phyloP scores from a whole-genome alignment of 2,888 invertebrate genomes.

The Apamea anceps region DNA sequence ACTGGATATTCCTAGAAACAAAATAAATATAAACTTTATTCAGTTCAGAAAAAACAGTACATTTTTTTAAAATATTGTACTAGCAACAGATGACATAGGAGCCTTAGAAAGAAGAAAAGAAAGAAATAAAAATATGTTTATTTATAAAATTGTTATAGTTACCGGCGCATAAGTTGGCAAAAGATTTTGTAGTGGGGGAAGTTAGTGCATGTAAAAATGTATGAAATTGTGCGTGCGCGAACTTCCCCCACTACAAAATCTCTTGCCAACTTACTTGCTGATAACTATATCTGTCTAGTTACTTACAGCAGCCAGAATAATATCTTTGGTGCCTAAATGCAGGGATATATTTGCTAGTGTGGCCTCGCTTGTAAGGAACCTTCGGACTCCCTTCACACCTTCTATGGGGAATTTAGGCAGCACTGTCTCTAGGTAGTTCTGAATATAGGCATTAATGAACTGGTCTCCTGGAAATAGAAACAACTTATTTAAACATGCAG shows the following conservation, averaged over 20 bases:
- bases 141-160: no score
- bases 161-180: no score
- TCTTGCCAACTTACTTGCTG: no score
- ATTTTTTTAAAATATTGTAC: no score
- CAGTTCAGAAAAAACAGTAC: no score
- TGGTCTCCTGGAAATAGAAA: constrained; percentile 86
- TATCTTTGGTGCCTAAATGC: constrained; percentile 95
- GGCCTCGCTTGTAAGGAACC: constrained; percentile 92
- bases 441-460: constrained; percentile 92
- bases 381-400: constrained; percentile 92
- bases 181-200: no score
- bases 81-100: no score
- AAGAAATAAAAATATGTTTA: no score
- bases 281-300: neutral
- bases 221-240: no score
- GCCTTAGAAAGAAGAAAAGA: no score
- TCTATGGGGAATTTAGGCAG: constrained; percentile 94
- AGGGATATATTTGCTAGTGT: constrained; percentile 93
- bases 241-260: no score
- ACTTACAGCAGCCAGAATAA: constrained; percentile 94
- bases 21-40: neutral
- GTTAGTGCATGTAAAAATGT: no score
- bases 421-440: constrained; percentile 92
- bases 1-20: constrained; percentile 93
- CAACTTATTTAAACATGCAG: neutral